These are phyloP conservation scores for Arvicanthis niloticus DNA, from an alignment of 2,113 vertebrate genomes.

Conservation along the genomic window DNA sequence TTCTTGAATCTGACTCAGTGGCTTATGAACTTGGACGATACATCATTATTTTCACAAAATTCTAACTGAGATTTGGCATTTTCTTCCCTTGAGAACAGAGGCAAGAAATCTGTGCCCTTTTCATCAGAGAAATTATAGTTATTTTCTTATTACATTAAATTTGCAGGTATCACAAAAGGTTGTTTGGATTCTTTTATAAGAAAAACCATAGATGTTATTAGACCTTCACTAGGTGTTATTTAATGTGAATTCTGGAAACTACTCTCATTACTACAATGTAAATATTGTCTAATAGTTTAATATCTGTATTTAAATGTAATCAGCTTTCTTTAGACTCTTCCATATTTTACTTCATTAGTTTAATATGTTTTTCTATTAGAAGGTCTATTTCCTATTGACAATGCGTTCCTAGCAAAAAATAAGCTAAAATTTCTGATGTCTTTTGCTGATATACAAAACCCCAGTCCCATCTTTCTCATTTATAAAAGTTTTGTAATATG, in stretches of 20 bases:
- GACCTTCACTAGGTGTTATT: background rate
- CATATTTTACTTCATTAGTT: background rate
- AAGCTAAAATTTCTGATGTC: background rate
- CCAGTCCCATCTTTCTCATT: background rate
- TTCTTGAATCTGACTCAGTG: background rate
- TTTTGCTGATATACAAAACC: background rate
- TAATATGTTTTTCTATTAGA: conserved; percentile 23
- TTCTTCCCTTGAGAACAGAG: background rate
- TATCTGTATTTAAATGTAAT: conserved; percentile 1
- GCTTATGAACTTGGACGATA: background rate
- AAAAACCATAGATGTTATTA: background rate
- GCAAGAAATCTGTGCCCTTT: background rate
- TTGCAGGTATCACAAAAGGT: background rate
- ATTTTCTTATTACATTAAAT: conserved; percentile 30
- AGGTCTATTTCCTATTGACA: background rate
- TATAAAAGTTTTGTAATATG: background rate
- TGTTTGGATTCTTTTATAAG: background rate
- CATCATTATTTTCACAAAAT: background rate
- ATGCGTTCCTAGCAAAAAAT: background rate
- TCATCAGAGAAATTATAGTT: background rate
- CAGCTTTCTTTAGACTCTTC: background rate
- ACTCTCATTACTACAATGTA: background rate
- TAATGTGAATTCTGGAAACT: background rate
- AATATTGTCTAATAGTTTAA: conserved; percentile 3
- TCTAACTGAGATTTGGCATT: background rate